phyloP scores from a whole-genome alignment of 2,113 vertebrate genomes.

The Eolophus roseicapilla region DNA sequence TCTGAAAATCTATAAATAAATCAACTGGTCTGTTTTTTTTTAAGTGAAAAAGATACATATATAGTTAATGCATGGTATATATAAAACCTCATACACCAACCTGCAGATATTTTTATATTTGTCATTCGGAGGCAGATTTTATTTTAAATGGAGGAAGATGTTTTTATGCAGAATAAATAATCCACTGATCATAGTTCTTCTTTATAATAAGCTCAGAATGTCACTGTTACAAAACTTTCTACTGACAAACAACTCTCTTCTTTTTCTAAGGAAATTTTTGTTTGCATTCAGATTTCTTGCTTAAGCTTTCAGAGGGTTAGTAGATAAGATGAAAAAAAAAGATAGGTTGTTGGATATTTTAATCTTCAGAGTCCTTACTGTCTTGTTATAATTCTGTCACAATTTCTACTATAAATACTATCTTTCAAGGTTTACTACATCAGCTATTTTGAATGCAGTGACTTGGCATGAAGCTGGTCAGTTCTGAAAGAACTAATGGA shows the following conservation, averaged over 20 bases:
- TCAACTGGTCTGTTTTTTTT: background rate
- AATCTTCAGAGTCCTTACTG: background rate
- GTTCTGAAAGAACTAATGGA: background rate
- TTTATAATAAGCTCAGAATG: background rate
- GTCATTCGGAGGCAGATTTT: background rate
- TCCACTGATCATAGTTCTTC: background rate
- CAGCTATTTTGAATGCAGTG: background rate
- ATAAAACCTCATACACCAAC: background rate
- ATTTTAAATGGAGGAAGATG: background rate
- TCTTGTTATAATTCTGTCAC: background rate
- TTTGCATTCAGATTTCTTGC: background rate
- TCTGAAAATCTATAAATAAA: background rate
- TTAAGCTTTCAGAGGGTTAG: background rate
- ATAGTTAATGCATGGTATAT: background rate
- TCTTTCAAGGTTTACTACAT: background rate
- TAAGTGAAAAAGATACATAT: background rate
- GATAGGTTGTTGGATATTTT: background rate
- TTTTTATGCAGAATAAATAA: background rate
- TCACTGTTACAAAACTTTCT: background rate
- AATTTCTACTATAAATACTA: background rate
- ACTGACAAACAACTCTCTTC: background rate
- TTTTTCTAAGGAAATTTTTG: background rate
- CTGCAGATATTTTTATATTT: background rate
- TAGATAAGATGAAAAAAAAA: background rate
- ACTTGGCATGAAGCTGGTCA: background rate